Evolutionary conservation across 1,140 invertebrate species (phyloP), one percentile per base, ranked within the genome.

Genomic region (Melanaphis sacchari): DNA sequence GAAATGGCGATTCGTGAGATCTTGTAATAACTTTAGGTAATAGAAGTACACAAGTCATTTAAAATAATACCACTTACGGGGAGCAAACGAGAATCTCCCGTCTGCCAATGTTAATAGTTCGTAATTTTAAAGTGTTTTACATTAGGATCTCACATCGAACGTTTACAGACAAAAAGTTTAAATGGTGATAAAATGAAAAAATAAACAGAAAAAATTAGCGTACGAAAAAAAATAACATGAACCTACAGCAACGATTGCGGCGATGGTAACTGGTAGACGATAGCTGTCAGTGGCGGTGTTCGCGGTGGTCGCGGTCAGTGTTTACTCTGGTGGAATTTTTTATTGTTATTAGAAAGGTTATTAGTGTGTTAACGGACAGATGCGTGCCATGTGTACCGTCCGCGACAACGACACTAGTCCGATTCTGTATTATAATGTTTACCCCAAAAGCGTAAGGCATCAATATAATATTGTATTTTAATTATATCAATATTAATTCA

Each of bases 301-400:
- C 26, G 84, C 84, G 41, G 84, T 26, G 84, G 26, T 43, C 26
- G 84, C 84, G 41, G 84, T 26, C 84, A 85, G 84, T 85, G 84
- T 85, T 85, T 85, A 40, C 84, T 85, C 38, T 85, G 84, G 84
- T 85, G 84, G 84, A 85, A 85, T 85, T 85, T 85, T 84, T 26
- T 85, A 43, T 85, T 85, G 38, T 84, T 85, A 43, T 85, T 85
- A 85, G 84, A 85, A 85, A 85, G 84, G 40, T 43, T 49, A 49
- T 31, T 18, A 7, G 26, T 82, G 81, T 76, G 59, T 76, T 76
- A 76, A 76, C 84, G 26, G 9, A 40, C 84, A 11, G 26, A 11
- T 11, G 11, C 7, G 26, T 24, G 40, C 82, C 24, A 84, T 5
- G 26, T 43, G 26, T 26, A 31, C 38, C 41, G 40, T 11, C 41